These are phyloP conservation scores for Osmerus eperlanus DNA, from an alignment of 2,113 vertebrate species.

Conservation along the genomic window DNA sequence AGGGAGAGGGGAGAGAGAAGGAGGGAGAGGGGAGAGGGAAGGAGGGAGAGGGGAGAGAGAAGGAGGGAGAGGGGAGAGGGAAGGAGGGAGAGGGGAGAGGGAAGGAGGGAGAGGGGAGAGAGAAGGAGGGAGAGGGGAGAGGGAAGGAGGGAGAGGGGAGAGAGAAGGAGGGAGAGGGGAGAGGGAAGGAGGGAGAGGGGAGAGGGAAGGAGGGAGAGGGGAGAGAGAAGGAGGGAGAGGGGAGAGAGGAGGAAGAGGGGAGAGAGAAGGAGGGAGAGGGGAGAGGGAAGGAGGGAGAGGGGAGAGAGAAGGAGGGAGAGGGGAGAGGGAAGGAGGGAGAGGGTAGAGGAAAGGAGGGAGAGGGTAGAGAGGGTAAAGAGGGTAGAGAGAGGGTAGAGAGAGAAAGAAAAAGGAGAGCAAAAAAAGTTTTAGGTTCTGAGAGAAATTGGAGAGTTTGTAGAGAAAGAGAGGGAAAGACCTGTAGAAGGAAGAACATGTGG, in stretches of 20 bases:
- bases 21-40: background rate
- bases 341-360: background rate
- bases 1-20: background rate
- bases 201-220: slow-evolving; percentile 4
- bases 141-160: slow-evolving; percentile 43
- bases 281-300: background rate
- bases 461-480: no score
- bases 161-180: background rate
- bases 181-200: background rate
- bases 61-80: background rate
- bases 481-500: no score
- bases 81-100: slow-evolving; percentile 2
- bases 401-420: background rate
- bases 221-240: background rate
- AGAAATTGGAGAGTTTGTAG: no score
- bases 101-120: slow-evolving; percentile 23
- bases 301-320: no score
- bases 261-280: background rate
- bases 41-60: background rate
- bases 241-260: background rate
- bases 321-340: slow-evolving; percentile 34
- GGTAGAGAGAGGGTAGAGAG: background rate
- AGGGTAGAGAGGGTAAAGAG: background rate
- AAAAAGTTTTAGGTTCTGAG: slow-evolving; percentile 4
- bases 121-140: background rate